Percentiles rank a stretch among this genome's conserved stretches.
phyloP scores from a whole-genome alignment of 2,888 invertebrate genomes.

The Zaprionus lineosus region DNA sequence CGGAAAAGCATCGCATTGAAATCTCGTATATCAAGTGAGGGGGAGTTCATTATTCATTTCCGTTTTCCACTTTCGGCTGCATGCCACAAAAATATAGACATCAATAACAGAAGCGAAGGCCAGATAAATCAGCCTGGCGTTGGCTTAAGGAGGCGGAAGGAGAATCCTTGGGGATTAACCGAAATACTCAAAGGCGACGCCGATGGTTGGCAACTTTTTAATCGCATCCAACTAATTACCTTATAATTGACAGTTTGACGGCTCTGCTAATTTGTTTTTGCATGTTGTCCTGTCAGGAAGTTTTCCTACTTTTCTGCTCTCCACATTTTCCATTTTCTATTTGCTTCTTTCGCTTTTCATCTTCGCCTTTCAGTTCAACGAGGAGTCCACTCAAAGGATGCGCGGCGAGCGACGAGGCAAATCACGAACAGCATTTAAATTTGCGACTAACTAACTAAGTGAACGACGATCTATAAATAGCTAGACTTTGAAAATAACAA shows the following conservation, averaged over 20 bases:
- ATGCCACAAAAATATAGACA: slow-evolving; percentile 4
- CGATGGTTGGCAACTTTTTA: slow-evolving; percentile 49
- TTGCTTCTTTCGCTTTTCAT: too few species aligned
- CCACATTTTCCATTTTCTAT: too few species aligned
- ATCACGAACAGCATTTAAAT: too few species aligned
- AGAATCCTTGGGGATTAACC: too few species aligned
- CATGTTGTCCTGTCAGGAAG: slow-evolving; percentile 73
- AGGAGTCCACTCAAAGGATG: too few species aligned
- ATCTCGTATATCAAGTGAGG: slow-evolving; percentile 65
- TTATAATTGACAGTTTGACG: slow-evolving; percentile 76
- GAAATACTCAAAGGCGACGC: slow-evolving; percentile 15
- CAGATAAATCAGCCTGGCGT: too few species aligned
- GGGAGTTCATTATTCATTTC: slow-evolving; percentile 59
- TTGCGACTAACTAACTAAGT: too few species aligned
- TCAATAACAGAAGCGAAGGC: background rate
- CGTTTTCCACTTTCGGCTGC: background rate
- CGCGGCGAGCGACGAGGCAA: too few species aligned
- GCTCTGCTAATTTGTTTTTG: slow-evolving; percentile 72
- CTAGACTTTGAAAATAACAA: too few species aligned
- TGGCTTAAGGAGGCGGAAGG: too few species aligned
- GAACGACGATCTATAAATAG: too few species aligned
- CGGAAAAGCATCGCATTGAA: slow-evolving; percentile 76
- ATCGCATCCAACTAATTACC: slow-evolving; percentile 64
- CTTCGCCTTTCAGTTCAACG: too few species aligned
- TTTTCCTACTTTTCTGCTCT: slow-evolving; percentile 41